phyloP scores from a whole-genome alignment of 2,797 vertebrate genomes.

The Ctenopoma kingsleyae region DNA sequence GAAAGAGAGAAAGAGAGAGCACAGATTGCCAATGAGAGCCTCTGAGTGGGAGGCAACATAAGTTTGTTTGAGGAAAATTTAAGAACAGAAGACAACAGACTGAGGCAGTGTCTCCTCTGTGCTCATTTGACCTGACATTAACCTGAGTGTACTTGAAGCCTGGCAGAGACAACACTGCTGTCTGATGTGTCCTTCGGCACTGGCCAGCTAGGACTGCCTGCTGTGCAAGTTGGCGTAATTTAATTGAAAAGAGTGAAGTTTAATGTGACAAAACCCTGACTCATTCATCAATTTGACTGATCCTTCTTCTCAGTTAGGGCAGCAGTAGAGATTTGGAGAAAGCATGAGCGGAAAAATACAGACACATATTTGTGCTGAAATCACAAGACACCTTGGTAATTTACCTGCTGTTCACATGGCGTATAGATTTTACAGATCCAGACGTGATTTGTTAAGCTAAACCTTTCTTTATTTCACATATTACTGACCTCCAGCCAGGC shows the following conservation, averaged over 20 bases:
- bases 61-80: conserved; percentile 49
- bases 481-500: not conserved
- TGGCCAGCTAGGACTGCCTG: conserved; percentile 34
- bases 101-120: conserved; percentile 49
- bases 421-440: conserved; percentile 8
- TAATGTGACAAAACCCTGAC: conserved; percentile 70
- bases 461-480: not conserved
- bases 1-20: conserved; percentile 18
- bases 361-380: conserved; percentile 11
- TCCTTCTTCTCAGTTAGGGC: conserved; percentile 19
- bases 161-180: conserved; percentile 46
- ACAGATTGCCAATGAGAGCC: conserved; percentile 42
- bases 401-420: conserved; percentile 11
- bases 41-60: conserved; percentile 65
- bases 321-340: not conserved
- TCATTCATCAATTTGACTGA: conserved; percentile 65
- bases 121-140: conserved; percentile 63
- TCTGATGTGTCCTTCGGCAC: conserved; percentile 64
- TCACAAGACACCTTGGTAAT: conserved; percentile 7
- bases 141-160: conserved; percentile 59
- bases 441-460: conserved; percentile 2
- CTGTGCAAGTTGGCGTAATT: conserved; percentile 55
- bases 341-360: not conserved
- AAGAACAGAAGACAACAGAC: conserved; percentile 53
- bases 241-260: conserved; percentile 59